Evolutionary conservation across 2,113 vertebrate genomes (phyloP), one percentile per base, ranked within the genome.

Genomic region (Rhea pennata): DNA sequence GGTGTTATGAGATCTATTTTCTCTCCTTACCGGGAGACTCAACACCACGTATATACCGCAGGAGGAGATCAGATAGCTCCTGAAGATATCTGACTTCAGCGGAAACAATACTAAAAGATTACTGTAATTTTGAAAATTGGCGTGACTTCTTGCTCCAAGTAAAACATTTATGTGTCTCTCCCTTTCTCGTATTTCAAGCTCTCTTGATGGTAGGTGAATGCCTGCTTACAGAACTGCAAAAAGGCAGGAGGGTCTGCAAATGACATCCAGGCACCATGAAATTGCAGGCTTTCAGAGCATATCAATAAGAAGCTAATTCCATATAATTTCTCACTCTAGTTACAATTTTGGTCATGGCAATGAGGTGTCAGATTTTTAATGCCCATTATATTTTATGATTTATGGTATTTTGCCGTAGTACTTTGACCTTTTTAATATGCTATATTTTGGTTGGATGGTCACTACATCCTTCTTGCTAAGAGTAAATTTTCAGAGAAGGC

Each of bases 241-340:
- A 67, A 95, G 66, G 90, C 69, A 91, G 81, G 90, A 94, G 72
- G 64, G 78, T 87, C 88, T 93, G 77, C 90, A 95, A 96, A 95
- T 96, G 77, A 95, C 94, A 94, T 86, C 77, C 80, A 96, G 92
- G 74, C 62, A 92, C 95, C 95, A 95, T 86, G 92, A 96, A 97
- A 97, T 97, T 97, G 95, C 74, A 96, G 89, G 67, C 94, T 97
- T 33, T 94, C 83, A 92, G 87, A 95, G 76, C 71, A 6, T 95
- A 90, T 91, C 95, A 86, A 65, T 66, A 93, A 85, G 73, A 79
- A 88, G 80, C 82, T 97, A 97, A 97, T 96, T 96, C 77, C 84
- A 64, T 95, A 79, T 95, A 92, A 95, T 96, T 97, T 97, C 74
- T 87, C 81, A 79, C 76, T 88, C 56, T 88, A 86, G 74, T 96